A percentile compares a stretch with the other conserved stretches of the same genome.
phyloP scores from a whole-genome alignment of 2,797 vertebrate species.

The Knipowitschia caucasica region DNA sequence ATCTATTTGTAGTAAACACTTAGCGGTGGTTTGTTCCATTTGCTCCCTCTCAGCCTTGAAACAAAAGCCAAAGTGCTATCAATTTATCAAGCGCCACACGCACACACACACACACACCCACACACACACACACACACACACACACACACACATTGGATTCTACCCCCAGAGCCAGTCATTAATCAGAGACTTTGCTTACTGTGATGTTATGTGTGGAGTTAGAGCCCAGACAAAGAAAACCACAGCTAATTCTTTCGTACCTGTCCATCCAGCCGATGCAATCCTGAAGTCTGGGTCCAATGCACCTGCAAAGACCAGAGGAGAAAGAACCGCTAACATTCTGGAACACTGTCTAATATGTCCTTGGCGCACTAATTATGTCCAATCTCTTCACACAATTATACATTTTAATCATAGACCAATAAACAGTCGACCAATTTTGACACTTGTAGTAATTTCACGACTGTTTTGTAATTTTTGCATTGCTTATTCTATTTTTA shows the following conservation, averaged over 20 bases:
- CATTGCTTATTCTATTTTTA: too few species aligned
- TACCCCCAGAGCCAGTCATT: conserved; percentile 63
- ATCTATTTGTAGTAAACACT: conserved; percentile 63
- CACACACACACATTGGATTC: conserved; percentile 46
- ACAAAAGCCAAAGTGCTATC: conserved; percentile 63
- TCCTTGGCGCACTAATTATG: background rate
- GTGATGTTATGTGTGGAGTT: conserved; percentile 20
- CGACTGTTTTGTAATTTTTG: too few species aligned
- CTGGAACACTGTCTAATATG: background rate
- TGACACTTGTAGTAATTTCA: too few species aligned
- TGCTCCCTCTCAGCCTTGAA: conserved; percentile 39
- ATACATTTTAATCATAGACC: background rate
- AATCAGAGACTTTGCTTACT: conserved; percentile 63
- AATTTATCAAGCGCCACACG: conserved; percentile 69
- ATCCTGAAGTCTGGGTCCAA: conserved; percentile 91
- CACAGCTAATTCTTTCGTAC: conserved; percentile 65
- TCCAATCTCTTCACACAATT: too few species aligned
- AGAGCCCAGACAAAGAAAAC: conserved; percentile 4
- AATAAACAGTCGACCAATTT: too few species aligned
- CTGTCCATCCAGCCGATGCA: conserved; percentile 98
- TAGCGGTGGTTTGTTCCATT: conserved; percentile 53
- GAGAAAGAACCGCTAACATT: conserved; percentile 3
- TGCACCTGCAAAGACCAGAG: conserved; percentile 78
- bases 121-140: conserved; percentile 34
- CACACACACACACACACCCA: conserved; percentile 19